Conservation (phyloP, 1,140 invertebrate genomes). For the Nephila pilipes region DNA sequence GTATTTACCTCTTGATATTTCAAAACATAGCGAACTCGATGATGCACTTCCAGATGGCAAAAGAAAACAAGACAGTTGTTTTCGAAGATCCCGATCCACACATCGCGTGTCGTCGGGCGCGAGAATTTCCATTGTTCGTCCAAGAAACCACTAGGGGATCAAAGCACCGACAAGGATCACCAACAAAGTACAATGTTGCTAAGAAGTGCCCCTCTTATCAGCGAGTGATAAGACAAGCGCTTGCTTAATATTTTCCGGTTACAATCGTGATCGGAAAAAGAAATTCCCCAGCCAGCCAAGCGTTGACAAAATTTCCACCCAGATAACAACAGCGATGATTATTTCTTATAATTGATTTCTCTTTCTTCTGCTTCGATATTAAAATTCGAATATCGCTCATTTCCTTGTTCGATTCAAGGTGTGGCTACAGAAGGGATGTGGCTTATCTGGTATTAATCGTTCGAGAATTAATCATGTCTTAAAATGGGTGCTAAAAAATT, state of each 20-base stretch:
- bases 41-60: background rate
- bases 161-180: conserved; percentile 75
- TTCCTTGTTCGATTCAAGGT: conserved; percentile 36
- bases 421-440: background rate
- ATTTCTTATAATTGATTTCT: conserved; percentile 33
- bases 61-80: conserved; percentile 53
- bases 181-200: conserved; percentile 72
- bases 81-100: conserved; percentile 40
- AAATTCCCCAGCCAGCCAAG: conserved; percentile 43
- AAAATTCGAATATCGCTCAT: conserved; percentile 35
- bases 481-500: no score
- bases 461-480: background rate
- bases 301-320: conserved; percentile 65
- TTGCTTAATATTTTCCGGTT: conserved; percentile 72
- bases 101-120: conserved; percentile 63
- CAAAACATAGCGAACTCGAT: background rate
- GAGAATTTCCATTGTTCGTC: conserved; percentile 62
- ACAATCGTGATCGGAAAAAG: conserved; percentile 71
- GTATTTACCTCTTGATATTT: conserved; percentile 38
- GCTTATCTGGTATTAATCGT: background rate
- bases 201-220: conserved; percentile 63
- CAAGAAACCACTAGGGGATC: conserved; percentile 52
- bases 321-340: conserved; percentile 19
- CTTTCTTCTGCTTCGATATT: conserved; percentile 32
- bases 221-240: conserved; percentile 56